Conservation (phyloP, 2,113 vertebrate genomes). For the Tachysurus fulvidraco region DNA sequence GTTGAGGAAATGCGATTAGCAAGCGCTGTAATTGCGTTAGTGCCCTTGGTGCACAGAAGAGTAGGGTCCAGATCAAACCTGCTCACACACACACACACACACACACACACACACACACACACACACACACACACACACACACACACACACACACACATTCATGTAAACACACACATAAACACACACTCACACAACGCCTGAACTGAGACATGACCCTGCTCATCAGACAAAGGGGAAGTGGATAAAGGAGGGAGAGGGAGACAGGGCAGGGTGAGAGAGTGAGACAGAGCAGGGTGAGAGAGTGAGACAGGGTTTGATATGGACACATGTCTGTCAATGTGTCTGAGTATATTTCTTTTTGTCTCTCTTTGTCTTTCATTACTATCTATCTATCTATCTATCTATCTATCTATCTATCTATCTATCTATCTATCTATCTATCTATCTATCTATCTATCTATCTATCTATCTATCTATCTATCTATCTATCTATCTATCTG, state of each 20-base stretch:
- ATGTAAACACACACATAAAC: neutral
- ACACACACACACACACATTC: neutral
- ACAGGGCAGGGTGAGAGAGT: neutral
- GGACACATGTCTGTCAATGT: too few relatives aligned
- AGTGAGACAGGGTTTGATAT: neutral
- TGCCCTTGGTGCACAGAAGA: conserved; percentile 70
- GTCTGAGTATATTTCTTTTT: too few relatives aligned
- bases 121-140: neutral
- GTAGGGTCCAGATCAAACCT: conserved; percentile 72
- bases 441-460: neutral
- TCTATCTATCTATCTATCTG: neutral
- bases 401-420: neutral
- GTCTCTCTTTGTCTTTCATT: too few relatives aligned
- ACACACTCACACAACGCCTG: neutral
- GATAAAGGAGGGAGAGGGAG: neutral
- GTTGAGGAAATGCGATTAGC: conserved; percentile 80
- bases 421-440: neutral
- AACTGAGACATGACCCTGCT: neutral
- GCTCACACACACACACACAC: conserved; percentile 66
- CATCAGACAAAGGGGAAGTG: neutral
- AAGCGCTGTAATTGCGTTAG: conserved; percentile 78
- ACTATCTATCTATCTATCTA: neutral
- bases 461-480: neutral
- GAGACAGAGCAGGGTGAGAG: neutral
- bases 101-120: neutral